Percentiles rank a stretch among this genome's conserved stretches.
These are phyloP conservation scores for Odiellus spinosus DNA, from an alignment of 2,888 invertebrate genomes.

Conservation along the genomic window DNA sequence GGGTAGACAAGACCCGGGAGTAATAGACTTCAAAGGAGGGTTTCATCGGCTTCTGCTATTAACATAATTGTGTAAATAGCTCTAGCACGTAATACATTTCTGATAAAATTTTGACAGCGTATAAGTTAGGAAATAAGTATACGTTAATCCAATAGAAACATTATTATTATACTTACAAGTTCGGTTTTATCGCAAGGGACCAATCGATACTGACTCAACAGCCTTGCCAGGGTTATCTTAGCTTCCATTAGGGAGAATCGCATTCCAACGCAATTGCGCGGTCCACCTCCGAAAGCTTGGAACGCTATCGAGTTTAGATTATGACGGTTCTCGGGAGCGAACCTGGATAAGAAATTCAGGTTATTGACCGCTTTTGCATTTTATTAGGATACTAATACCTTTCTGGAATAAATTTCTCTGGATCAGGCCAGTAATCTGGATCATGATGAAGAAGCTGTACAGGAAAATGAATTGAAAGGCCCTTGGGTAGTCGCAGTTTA, in stretches of 20 bases:
- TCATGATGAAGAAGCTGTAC: slow-evolving; percentile 4
- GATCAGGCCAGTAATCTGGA: neutral
- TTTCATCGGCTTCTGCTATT: too few species aligned
- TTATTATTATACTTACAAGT: neutral
- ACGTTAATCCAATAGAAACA: too few species aligned
- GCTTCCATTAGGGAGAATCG: slow-evolving; percentile 2
- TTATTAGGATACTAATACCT: neutral
- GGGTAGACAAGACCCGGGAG: too few species aligned
- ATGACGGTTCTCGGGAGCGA: slow-evolving; percentile 2
- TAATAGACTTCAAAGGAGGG: too few species aligned
- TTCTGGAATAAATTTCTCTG: slow-evolving; percentile 1
- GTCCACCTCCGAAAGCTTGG: slow-evolving; percentile 7
- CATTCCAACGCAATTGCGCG: slow-evolving; percentile 7
- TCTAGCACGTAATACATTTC: too few species aligned
- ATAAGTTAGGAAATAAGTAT: too few species aligned
- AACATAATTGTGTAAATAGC: too few species aligned
- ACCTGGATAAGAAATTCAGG: slow-evolving; percentile 1
- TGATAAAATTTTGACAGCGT: too few species aligned
- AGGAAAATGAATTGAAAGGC: neutral
- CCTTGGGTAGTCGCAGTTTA: slow-evolving; percentile 1
- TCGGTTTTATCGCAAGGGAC: neutral
- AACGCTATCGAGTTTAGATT: slow-evolving; percentile 2
- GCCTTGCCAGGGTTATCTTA: neutral
- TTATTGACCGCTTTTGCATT: neutral
- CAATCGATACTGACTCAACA: neutral